Evolutionary conservation across 2,113 vertebrate species (phyloP).

Genomic region (Chascanopsetta lugubris): DNA sequence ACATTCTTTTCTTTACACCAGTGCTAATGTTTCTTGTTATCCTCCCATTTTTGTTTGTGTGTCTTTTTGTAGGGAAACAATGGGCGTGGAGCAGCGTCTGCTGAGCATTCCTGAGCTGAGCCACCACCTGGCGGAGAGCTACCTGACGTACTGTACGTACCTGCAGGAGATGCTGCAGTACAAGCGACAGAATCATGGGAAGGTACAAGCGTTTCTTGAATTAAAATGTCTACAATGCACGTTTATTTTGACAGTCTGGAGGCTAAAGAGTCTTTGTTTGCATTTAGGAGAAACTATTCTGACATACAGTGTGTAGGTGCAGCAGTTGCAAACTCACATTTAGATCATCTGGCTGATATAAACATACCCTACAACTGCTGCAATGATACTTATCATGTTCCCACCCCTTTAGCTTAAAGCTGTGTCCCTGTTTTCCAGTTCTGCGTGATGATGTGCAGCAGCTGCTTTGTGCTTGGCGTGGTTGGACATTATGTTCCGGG

Average conservation of each 20-base stretch:
- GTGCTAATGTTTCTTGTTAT: conserved; percentile 5
- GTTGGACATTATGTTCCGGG: conserved; percentile 97
- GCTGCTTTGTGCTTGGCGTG: conserved; percentile 87
- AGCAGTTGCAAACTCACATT: background rate
- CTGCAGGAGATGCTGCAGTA: conserved; percentile 94
- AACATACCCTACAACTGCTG: conserved; percentile 5
- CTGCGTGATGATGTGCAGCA: conserved; percentile 90
- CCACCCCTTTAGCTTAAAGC: background rate
- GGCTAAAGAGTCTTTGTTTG: too few species aligned
- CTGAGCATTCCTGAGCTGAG: conserved; percentile 94
- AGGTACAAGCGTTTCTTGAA: conserved; percentile 75
- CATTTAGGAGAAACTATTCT: too few species aligned
- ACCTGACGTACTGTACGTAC: conserved; percentile 91
- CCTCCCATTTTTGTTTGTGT: background rate
- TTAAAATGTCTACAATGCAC: background rate
- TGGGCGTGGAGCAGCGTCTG: conserved; percentile 86
- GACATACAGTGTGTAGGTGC: too few species aligned
- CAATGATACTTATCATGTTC: background rate
- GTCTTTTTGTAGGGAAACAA: conserved; percentile 79
- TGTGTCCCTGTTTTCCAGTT: conserved; percentile 82
- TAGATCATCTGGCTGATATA: background rate
- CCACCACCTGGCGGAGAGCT: conserved; percentile 95
- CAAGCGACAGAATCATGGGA: conserved; percentile 94
- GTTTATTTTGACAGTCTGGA: background rate
- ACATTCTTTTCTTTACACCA: background rate